These are phyloP conservation scores for Pemphigus obesinymphae DNA, from an alignment of 1,140 invertebrate species.

Conservation along the genomic window DNA sequence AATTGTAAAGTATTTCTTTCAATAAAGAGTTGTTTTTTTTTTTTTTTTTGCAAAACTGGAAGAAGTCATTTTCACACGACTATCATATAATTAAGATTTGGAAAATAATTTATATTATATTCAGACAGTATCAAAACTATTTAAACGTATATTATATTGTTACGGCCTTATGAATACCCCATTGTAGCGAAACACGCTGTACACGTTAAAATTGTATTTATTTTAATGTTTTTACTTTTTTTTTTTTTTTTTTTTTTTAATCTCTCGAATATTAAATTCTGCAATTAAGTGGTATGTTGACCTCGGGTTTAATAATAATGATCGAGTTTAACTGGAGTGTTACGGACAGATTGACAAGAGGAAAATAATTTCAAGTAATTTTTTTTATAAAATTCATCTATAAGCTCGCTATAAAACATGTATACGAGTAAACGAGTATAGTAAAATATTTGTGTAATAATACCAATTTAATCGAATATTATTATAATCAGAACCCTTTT, in stretches of 20 bases:
- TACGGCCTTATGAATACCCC: not conserved
- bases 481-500: not conserved
- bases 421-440: not conserved
- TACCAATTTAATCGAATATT: not conserved
- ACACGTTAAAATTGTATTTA: not conserved
- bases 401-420: not conserved
- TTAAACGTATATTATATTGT: not conserved
- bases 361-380: not conserved
- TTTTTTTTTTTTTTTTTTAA: no score
- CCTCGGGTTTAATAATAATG: not conserved
- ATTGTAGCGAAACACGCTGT: not conserved
- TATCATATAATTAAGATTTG: not conserved
- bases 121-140: not conserved
- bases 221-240: not conserved
- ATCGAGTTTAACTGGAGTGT: not conserved
- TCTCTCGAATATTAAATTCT: not conserved
- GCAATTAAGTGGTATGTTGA: not conserved
- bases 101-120: not conserved
- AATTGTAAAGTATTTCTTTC: no score
- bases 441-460: not conserved
- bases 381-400: not conserved
- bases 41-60: not conserved
- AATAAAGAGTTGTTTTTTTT: not conserved
- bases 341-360: not conserved
- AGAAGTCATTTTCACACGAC: not conserved